A percentile compares a stretch with the other conserved stretches of the same genome.
Evolutionary conservation across 2,113 vertebrate species (phyloP).

Genomic region (Ibidorhyncha struthersii): DNA sequence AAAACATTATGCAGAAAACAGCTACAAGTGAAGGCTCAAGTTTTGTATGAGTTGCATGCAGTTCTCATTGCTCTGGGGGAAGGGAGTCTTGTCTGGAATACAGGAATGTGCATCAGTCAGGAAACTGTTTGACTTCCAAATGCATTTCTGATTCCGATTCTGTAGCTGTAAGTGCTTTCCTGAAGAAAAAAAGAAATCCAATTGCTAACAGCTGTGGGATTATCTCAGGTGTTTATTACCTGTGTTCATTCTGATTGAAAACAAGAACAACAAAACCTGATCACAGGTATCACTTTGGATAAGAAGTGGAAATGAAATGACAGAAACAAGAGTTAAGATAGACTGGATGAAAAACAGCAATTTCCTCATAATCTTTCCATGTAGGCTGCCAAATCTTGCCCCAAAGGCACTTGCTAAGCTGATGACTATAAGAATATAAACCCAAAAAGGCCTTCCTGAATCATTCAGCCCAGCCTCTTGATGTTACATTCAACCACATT

Average conservation of each 20-base stretch:
- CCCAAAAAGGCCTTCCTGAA: background rate
- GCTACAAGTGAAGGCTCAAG: background rate
- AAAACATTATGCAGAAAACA: background rate
- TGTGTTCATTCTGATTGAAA: constrained; percentile 32
- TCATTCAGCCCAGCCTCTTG: background rate
- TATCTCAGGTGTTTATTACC: constrained; percentile 6
- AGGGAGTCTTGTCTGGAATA: background rate
- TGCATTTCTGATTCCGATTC: constrained; percentile 25
- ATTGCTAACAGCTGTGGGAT: constrained; percentile 29
- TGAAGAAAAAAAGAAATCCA: background rate
- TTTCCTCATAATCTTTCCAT: constrained; percentile 21
- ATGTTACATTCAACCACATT: background rate
- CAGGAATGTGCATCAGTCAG: background rate
- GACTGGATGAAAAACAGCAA: constrained; percentile 4
- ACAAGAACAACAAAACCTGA: constrained; percentile 11
- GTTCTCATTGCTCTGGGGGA: background rate
- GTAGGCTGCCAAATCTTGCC: background rate
- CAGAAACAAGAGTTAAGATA: background rate
- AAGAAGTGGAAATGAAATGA: constrained; percentile 23
- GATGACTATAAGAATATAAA: background rate
- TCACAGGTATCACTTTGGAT: background rate
- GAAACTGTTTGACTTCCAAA: constrained; percentile 37
- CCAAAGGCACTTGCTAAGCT: background rate
- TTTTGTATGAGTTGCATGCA: background rate
- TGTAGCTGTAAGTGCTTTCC: constrained; percentile 3